Evolutionary conservation across 2,797 vertebrate species (phyloP), one percentile per base, ranked within the genome.

Genomic region (Protosalanx chinensis): DNA sequence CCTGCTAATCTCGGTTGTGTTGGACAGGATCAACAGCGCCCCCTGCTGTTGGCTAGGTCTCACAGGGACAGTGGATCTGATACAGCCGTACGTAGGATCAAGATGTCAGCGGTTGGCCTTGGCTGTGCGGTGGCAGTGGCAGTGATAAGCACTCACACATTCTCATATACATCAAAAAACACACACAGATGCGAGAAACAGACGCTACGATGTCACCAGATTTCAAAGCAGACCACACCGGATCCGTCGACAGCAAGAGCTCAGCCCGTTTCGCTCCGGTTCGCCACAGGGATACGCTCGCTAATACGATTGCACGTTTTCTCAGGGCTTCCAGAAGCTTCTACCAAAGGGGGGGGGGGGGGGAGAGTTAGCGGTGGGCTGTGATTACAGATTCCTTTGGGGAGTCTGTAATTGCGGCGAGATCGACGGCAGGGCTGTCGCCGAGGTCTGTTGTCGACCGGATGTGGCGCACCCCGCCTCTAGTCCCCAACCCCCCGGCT

Each of bases 11-110:
- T 41, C 8, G 10, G 37, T 10, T 41, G 37, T 41, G 37, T 41
- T 41, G 8, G 5, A 78, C 68, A 87, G 72, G 83, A 79, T 76
- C 71, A 87, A 91, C 79, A 86, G 73, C 80, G 89, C 89, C 90
- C 87, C 88, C 91, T 90, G 74, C 82, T 90, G 90, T 72, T 84
- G n/a, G 62, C 37, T 41, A 8, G 37, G 37, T 6, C 37, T 41
- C 37, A 10, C 10, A 41, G 37, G 37, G 37, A 41, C 37, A 41
- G 37, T 10, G 6, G 8, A 41, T 8, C 37, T 41, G 37, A 41
- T 8, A 10, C 8, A 41, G 37, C 37, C 2, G 37, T 41, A 41
- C 37, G 6, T 41, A 2, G 10, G 37, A 41, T 41, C 37, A 41
- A 41, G 37, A 41, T 7, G 10, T 41, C 6, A 41, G 10, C 37